These are phyloP conservation scores for Sitophilus oryzae DNA, from an alignment of 1,140 invertebrate genomes.

Conservation along the genomic window DNA sequence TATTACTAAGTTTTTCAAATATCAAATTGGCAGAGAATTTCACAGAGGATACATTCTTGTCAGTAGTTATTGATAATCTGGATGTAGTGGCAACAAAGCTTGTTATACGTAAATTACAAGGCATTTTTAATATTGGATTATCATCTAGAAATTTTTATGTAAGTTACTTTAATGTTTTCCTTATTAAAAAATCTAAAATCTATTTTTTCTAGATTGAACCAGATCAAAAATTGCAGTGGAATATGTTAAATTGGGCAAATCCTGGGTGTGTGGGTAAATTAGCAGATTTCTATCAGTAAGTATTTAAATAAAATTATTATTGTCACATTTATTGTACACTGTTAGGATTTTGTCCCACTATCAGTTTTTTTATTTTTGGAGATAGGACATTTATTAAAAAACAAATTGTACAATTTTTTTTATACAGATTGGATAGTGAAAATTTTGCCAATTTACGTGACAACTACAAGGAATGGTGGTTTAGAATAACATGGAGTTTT, in stretches of 20 bases:
- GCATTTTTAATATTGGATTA: constrained; percentile 35
- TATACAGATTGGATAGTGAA: constrained; percentile 29
- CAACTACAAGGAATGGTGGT: constrained; percentile 35
- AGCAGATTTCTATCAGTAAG: constrained; percentile 32
- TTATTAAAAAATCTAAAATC: background rate
- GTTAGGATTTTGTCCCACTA: too few relatives aligned
- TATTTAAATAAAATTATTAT: too few relatives aligned
- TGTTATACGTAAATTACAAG: constrained; percentile 29
- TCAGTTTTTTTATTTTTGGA: too few relatives aligned
- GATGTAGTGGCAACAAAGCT: constrained; percentile 33
- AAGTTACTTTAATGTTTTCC: constrained; percentile 10
- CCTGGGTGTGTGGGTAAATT: constrained; percentile 32
- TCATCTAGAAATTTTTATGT: constrained; percentile 37
- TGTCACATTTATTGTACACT: too few relatives aligned
- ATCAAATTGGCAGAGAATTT: constrained; percentile 27
- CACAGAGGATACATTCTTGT: constrained; percentile 22
- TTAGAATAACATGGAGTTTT: constrained; percentile 33
- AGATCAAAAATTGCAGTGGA: constrained; percentile 37
- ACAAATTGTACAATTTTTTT: too few relatives aligned
- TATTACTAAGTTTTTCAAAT: constrained; percentile 20
- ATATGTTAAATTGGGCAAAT: constrained; percentile 36
- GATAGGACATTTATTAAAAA: too few relatives aligned
- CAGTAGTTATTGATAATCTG: constrained; percentile 33
- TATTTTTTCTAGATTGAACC: constrained; percentile 26
- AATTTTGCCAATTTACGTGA: constrained; percentile 31